Conservation (phyloP, 2,113 vertebrate genomes). For the Salvelinus fontinalis region DNA sequence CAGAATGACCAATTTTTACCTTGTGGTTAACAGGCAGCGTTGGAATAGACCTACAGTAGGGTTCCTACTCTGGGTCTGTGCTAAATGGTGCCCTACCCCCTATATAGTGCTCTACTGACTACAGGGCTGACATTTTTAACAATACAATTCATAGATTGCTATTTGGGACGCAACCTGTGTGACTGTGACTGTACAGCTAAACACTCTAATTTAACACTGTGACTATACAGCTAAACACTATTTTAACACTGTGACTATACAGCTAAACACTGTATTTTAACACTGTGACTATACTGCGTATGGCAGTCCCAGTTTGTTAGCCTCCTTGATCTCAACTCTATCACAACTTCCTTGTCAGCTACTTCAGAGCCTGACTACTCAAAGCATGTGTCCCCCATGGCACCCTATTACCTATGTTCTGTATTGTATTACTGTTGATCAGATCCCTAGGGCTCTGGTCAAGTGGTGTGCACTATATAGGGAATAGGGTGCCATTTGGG, state of each 20-base stretch:
- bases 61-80: neutral
- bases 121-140: neutral
- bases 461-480: too few species aligned
- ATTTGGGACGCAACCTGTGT: neutral
- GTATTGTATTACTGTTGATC: too few species aligned
- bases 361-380: slow-evolving; percentile 19
- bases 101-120: too few species aligned
- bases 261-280: too few species aligned
- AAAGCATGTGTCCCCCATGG: neutral
- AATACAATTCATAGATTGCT: neutral
- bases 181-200: neutral
- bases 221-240: too few species aligned
- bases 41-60: neutral
- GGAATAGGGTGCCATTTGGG: too few species aligned
- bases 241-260: too few species aligned
- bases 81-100: too few species aligned
- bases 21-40: neutral
- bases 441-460: neutral
- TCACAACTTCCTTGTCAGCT: slow-evolving; percentile 30
- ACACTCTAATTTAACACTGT: too few species aligned
- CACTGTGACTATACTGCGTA: neutral
- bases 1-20: too few species aligned
- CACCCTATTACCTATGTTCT: too few species aligned
- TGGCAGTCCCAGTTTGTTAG: slow-evolving; percentile 23
- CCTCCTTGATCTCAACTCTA: slow-evolving; percentile 36